phyloP scores from a whole-genome alignment of 92 coral and sea anemone genomes.

The Pocillopora grandis region DNA sequence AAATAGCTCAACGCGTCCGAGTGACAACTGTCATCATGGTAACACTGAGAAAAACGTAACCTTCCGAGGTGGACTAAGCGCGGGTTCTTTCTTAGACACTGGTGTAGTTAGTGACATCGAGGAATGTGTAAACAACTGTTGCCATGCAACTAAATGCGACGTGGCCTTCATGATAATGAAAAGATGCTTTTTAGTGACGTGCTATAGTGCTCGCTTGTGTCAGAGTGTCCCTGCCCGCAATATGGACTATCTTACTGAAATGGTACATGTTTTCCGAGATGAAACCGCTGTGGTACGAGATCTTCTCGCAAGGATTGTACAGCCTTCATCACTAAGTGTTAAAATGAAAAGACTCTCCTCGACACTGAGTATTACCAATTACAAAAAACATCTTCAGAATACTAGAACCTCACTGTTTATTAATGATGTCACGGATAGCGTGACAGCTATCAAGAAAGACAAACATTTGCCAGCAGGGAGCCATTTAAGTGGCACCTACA shows the following conservation, averaged over 20 bases:
- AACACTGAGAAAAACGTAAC: constrained; percentile 49
- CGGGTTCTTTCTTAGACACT: constrained; percentile 73
- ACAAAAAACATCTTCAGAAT: neutral
- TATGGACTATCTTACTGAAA: constrained; percentile 44
- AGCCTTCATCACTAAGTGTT: constrained; percentile 49
- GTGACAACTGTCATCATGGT: constrained; percentile 45
- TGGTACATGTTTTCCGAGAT: constrained; percentile 65
- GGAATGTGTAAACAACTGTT: constrained; percentile 61
- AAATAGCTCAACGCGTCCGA: neutral
- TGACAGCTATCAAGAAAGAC: neutral
- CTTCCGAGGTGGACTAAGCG: constrained; percentile 73
- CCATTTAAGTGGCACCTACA: neutral
- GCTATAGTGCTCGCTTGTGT: constrained; percentile 60
- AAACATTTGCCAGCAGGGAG: neutral
- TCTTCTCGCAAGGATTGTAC: constrained; percentile 57
- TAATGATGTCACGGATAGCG: neutral
- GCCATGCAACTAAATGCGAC: constrained; percentile 63
- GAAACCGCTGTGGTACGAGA: constrained; percentile 47
- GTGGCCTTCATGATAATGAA: constrained; percentile 70
- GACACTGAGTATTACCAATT: neutral
- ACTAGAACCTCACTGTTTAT: neutral
- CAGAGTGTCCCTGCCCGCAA: constrained; percentile 62
- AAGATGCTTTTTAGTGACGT: constrained; percentile 74
- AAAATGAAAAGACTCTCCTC: neutral
- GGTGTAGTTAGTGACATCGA: constrained; percentile 53